Evolutionary conservation across 1,140 invertebrate species (phyloP), one percentile per base, ranked within the genome.

Genomic region (Drosophila kohkoa): DNA sequence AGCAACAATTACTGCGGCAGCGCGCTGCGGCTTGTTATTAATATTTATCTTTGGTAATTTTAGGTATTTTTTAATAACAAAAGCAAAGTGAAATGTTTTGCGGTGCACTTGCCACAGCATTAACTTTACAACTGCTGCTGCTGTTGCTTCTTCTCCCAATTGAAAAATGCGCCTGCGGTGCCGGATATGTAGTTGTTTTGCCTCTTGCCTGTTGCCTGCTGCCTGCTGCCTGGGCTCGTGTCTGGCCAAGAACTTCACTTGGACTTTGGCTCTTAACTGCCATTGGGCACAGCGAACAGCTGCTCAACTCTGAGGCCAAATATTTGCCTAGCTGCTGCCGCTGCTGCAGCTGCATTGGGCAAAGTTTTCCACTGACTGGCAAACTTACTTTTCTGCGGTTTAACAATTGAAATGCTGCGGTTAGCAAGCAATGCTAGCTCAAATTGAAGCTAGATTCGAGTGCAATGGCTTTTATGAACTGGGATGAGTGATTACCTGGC

Each of bases 11-110:
- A 82, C 74, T 79, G 73, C 68, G 8, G 35, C 35, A 38, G 35
- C 35, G 75, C 20, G 74, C 85, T 85, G 80, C 66, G 77, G 82
- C 85, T 78, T 78, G 86, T 89, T 88, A 88, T 88, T 88, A 88
- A 90, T 89, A 88, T 85, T 88, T 88, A 89, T 88, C 81, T 88
- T 89, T 81, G 75, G 85, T 90, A 89, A 89, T 89, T 89, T 89
- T 86, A 85, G 86, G 81, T 89, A 89, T 89, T 90, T 89, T 87
- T 90, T 90, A 89, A 89, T 90, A 89, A 89, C 81, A 85, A 81
- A 74, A 85, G 66, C 75, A 67, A 75, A 81, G 81, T 52, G 57
- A 85, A 88, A 81, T 85, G 71, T 89, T 88, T 75, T 85, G 75
- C 54, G 77, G 70, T 79, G 72, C 72, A 75, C 52, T 76, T 86